phyloP scores from a whole-genome alignment of 2,113 vertebrate genomes.

The Elanoides forficatus region DNA sequence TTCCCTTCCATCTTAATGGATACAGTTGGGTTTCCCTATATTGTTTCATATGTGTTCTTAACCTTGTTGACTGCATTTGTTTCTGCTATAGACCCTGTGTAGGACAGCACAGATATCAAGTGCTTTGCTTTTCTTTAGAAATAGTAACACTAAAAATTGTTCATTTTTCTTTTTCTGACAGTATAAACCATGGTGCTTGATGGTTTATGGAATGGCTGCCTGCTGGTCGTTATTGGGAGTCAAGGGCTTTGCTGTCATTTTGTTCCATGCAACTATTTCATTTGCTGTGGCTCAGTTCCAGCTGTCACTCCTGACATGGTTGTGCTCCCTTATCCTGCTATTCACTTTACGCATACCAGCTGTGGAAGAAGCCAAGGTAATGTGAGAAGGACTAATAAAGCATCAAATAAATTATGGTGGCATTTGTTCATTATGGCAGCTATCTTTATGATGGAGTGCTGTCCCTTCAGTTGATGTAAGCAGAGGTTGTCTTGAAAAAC shows the following conservation, averaged over 20 bases:
- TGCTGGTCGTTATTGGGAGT: constrained; percentile 82
- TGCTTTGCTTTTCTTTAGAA: not conserved
- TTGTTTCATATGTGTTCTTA: not conserved
- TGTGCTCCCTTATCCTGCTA: constrained; percentile 83
- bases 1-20: not conserved
- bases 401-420: not conserved
- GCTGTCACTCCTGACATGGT: constrained; percentile 80
- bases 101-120: not conserved
- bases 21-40: not conserved
- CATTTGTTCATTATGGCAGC: not conserved
- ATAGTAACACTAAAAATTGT: not conserved
- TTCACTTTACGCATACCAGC: constrained; percentile 80
- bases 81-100: not conserved
- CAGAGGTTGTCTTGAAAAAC: not conserved
- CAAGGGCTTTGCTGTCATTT: constrained; percentile 80
- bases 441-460: not conserved
- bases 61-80: not conserved
- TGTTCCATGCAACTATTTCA: constrained; percentile 81
- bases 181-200: constrained; percentile 80
- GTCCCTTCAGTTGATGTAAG: not conserved
- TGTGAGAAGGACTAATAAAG: not conserved
- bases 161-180: constrained; percentile 47
- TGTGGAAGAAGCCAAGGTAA: constrained; percentile 87
- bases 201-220: constrained; percentile 82
- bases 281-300: constrained; percentile 85